Conservation (phyloP, 2,797 vertebrate genomes). For the Crocodylus rhombifer region DNA sequence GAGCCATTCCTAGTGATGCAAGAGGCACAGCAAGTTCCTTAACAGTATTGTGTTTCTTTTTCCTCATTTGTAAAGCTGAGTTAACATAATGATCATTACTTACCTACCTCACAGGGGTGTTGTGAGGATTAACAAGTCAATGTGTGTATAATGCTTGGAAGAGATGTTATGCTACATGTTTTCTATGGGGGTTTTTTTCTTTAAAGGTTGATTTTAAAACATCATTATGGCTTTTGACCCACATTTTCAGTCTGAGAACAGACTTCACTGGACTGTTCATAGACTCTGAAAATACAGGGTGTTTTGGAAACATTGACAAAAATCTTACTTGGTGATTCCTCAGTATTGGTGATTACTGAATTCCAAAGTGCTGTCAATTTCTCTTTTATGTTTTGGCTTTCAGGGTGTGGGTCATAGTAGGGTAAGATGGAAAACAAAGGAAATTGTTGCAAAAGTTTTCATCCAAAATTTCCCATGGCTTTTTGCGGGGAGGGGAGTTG, state of each 20-base stretch:
- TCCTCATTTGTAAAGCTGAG: neutral
- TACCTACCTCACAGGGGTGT: neutral
- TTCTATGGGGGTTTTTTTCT: neutral
- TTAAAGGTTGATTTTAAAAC: neutral
- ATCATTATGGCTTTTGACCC: neutral
- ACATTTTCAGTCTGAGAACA: neutral
- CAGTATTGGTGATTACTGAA: neutral
- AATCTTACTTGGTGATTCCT: neutral
- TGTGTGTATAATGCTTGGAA: neutral
- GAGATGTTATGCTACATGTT: neutral
- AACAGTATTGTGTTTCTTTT: neutral
- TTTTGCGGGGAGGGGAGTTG: neutral
- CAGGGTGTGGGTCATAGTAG: neutral
- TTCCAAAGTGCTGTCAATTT: neutral
- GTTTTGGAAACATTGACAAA: neutral
- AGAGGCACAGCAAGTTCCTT: conserved; percentile 36
- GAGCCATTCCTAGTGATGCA: conserved; percentile 2
- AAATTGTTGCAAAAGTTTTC: neutral
- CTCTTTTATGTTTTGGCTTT: neutral
- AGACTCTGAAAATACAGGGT: neutral
- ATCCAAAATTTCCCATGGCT: neutral
- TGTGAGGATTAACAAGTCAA: neutral
- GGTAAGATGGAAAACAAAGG: neutral
- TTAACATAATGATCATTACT: neutral
- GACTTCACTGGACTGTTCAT: neutral